A percentile compares a stretch with the other conserved stretches of the same genome.
These are phyloP conservation scores for Cotesia glomerata DNA, from an alignment of 1,140 invertebrate species.

Conservation along the genomic window DNA sequence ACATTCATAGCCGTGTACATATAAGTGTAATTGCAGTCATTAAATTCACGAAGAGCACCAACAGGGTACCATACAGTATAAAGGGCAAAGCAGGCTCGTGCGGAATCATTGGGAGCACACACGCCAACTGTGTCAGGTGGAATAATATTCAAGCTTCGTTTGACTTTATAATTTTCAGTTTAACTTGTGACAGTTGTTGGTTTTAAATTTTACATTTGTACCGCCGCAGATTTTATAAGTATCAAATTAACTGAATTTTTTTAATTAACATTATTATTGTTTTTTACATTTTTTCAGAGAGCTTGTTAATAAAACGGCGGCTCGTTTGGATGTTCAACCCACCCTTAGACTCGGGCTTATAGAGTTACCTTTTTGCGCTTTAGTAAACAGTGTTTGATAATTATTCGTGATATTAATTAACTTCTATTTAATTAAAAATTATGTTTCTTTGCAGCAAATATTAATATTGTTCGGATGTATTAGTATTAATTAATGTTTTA, in stretches of 20 bases:
- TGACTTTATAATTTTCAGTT: slow-evolving; percentile 35
- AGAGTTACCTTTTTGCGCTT: too few relatives aligned
- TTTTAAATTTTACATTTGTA: slow-evolving; percentile 12
- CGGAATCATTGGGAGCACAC: neutral
- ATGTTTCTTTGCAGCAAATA: too few relatives aligned
- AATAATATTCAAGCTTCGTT: slow-evolving; percentile 35
- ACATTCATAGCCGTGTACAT: neutral
- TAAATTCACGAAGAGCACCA: slow-evolving; percentile 23
- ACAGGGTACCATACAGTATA: neutral
- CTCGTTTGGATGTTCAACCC: too few relatives aligned
- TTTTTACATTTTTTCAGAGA: too few relatives aligned
- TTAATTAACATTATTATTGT: neutral
- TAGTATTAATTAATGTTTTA: too few relatives aligned
- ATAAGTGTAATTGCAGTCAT: slow-evolving; percentile 29
- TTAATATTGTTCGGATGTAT: too few relatives aligned
- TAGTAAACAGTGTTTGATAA: too few relatives aligned
- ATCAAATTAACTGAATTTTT: neutral
- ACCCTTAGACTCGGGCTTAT: too few relatives aligned
- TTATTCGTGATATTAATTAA: too few relatives aligned
- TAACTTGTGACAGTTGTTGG: slow-evolving; percentile 18
- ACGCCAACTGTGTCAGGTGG: slow-evolving; percentile 15
- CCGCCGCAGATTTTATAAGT: neutral
- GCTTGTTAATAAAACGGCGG: too few relatives aligned
- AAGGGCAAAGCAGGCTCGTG: too few relatives aligned
- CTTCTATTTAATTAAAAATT: too few relatives aligned